These are phyloP conservation scores for Copidosoma floridanum DNA, from an alignment of 1,140 invertebrate genomes.

Conservation along the genomic window DNA sequence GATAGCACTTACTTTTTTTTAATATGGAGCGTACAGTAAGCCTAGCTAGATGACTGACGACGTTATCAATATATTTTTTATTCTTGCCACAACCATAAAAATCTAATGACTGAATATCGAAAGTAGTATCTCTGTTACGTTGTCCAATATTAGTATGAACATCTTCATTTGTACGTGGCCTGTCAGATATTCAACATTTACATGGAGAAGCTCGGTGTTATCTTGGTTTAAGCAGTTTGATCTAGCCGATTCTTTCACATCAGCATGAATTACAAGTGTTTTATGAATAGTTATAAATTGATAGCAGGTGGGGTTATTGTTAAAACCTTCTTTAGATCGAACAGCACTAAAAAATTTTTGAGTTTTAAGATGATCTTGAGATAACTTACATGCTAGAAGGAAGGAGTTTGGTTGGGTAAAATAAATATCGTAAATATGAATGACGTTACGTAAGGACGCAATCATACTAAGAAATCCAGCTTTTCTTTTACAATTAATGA, in stretches of 20 bases:
- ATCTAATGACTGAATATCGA: neutral
- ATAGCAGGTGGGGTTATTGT: conserved; percentile 13
- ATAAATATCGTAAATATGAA: neutral
- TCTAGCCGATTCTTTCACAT: neutral
- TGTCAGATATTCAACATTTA: neutral
- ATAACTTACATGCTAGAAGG: neutral
- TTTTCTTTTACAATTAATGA: neutral
- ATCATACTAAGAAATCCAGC: neutral
- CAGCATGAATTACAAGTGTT: neutral
- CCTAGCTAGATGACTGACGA: neutral
- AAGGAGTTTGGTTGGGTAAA: neutral
- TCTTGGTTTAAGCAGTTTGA: conserved; percentile 1
- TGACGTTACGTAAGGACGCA: neutral
- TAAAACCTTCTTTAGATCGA: neutral
- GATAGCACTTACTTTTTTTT: neutral
- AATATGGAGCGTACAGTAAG: neutral
- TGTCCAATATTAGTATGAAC: neutral
- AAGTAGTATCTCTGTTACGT: neutral
- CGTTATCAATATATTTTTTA: neutral
- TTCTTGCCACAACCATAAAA: neutral
- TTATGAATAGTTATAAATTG: neutral
- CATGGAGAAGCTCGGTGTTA: neutral
- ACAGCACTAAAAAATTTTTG: conserved; percentile 3
- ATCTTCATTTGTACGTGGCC: neutral
- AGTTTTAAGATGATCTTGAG: neutral